Evolutionary conservation across 2,888 invertebrate species (phyloP).

Genomic region (Pachymerium ferrugineum): DNA sequence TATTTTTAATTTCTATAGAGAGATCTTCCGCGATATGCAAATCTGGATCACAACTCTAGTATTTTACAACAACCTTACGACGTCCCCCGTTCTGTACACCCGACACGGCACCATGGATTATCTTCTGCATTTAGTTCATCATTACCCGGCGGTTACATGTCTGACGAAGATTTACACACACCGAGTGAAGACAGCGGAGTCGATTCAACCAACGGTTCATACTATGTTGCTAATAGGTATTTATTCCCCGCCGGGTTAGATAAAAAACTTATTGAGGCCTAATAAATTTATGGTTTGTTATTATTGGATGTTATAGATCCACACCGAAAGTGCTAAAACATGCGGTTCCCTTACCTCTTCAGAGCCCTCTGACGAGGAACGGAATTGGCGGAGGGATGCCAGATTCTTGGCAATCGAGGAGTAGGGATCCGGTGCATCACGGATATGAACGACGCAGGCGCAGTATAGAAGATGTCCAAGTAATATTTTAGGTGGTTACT

Average conservation of each 20-base stretch:
- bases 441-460: neutral
- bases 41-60: neutral
- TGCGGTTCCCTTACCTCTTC: neutral
- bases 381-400: neutral
- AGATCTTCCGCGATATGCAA: neutral
- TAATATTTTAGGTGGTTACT: neutral
- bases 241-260: neutral
- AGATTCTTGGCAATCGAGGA: neutral
- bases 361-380: neutral
- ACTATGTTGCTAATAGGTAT: conserved; percentile 11
- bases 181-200: conserved; percentile 93
- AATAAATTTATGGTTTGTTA: too few species aligned
- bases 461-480: conserved; percentile 1
- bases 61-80: conserved; percentile 30
- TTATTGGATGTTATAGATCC: neutral
- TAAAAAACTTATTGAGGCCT: neutral
- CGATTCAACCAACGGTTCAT: conserved; percentile 62
- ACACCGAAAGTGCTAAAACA: neutral
- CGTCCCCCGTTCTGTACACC: conserved; percentile 40
- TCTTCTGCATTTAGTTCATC: neutral
- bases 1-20: neutral
- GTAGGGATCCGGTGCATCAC: neutral
- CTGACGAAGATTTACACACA: conserved; percentile 55
- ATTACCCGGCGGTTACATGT: conserved; percentile 26
- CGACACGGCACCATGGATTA: neutral